These are phyloP conservation scores for Augiades crinisus DNA, from an alignment of 2,888 invertebrate species.

Conservation along the genomic window DNA sequence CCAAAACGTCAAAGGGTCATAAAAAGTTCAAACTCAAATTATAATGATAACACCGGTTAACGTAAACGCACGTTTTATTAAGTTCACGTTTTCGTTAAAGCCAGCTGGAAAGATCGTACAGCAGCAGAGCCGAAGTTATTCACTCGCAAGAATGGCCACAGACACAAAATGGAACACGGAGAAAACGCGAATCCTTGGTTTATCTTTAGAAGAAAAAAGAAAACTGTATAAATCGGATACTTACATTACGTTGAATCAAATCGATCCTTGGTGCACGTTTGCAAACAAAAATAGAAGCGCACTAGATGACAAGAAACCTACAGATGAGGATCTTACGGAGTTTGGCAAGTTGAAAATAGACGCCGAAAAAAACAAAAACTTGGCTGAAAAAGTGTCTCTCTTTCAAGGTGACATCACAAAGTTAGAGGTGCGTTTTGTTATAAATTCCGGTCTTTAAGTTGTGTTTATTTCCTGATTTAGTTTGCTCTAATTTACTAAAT, in stretches of 20 bases:
- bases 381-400: conserved; percentile 84
- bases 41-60: conserved; percentile 6
- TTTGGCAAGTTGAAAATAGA: conserved; percentile 57
- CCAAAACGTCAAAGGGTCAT: no score
- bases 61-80: neutral
- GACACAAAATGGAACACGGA: conserved; percentile 68
- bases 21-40: no score
- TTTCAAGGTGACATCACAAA: conserved; percentile 92
- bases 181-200: conserved; percentile 74
- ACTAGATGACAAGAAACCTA: conserved; percentile 56
- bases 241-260: conserved; percentile 59
- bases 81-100: neutral
- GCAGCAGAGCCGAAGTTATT: conserved; percentile 32
- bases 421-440: no score
- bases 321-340: conserved; percentile 55
- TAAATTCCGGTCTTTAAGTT: no score
- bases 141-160: conserved; percentile 59
- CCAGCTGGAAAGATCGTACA: neutral
- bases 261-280: conserved; percentile 82
- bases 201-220: conserved; percentile 79
- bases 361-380: conserved; percentile 52
- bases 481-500: no score
- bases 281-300: conserved; percentile 53
- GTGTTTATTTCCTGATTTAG: no score
- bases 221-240: conserved; percentile 66